Conservation (phyloP, 2,113 vertebrate genomes). For the Castor canadensis region DNA sequence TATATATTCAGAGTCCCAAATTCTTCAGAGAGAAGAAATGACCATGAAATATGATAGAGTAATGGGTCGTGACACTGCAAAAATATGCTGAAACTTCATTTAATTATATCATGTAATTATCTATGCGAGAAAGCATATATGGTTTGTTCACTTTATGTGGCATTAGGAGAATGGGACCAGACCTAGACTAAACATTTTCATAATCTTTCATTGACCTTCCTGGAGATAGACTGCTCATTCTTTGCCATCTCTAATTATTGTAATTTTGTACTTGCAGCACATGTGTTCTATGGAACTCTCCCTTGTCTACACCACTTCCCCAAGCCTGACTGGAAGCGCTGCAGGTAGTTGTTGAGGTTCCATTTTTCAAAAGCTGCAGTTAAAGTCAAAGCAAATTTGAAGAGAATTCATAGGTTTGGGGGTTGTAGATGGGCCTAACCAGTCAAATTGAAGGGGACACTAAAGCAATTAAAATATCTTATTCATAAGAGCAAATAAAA, state of each 20-base stretch:
- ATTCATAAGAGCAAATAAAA: not conserved
- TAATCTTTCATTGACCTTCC: constrained; percentile 68
- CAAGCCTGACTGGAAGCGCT: not conserved
- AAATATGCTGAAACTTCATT: constrained; percentile 30
- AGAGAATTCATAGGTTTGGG: not conserved
- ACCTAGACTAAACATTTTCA: constrained; percentile 77
- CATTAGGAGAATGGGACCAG: constrained; percentile 1
- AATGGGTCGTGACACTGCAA: constrained; percentile 4
- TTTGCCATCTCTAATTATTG: constrained; percentile 75
- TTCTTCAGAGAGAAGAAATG: constrained; percentile 8
- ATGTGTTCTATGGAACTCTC: constrained; percentile 51
- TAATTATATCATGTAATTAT: constrained; percentile 52
- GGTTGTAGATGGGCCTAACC: not conserved
- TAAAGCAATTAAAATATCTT: constrained; percentile 43
- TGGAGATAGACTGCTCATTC: constrained; percentile 49
- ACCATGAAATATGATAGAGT: constrained; percentile 29
- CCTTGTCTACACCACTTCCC: not conserved
- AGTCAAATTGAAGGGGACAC: not conserved
- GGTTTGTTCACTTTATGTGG: constrained; percentile 43
- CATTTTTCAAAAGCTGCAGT: constrained; percentile 53
- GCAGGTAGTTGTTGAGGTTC: constrained; percentile 40
- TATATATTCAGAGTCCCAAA: not conserved
- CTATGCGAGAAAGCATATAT: not conserved
- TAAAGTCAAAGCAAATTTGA: constrained; percentile 34
- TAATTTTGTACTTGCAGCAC: constrained; percentile 70